A percentile compares a stretch with the other conserved stretches of the same genome.
Conservation (phyloP, 2,797 vertebrate species). For the Sternotherus odoratus region DNA sequence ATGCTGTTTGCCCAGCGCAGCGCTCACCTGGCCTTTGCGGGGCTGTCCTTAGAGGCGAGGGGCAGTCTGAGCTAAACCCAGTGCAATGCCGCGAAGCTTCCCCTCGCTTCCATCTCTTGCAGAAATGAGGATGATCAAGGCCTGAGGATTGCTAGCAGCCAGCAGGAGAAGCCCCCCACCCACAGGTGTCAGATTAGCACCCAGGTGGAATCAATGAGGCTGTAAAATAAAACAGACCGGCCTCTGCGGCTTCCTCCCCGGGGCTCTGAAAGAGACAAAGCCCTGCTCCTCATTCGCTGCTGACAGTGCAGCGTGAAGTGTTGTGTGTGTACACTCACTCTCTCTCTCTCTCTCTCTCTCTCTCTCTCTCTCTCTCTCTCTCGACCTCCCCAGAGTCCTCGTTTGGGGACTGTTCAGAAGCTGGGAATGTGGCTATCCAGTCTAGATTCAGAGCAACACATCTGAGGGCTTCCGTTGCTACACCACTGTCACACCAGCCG, state of each 20-base stretch:
- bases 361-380: too few species aligned
- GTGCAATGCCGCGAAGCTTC: background rate
- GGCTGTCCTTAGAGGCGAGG: background rate
- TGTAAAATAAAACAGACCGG: background rate
- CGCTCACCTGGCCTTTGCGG: background rate
- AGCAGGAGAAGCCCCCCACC: background rate
- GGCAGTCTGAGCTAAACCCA: background rate
- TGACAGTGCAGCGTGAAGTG: too few species aligned
- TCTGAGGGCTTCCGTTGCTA: background rate
- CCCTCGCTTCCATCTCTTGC: background rate
- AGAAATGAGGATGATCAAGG: background rate
- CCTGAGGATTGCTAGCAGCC: background rate
- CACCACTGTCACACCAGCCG: rapidly evolving
- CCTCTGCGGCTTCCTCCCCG: background rate
- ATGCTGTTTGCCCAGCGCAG: background rate
- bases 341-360: too few species aligned
- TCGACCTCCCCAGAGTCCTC: background rate
- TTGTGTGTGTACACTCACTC: too few species aligned
- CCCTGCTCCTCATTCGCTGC: background rate
- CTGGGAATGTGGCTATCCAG: background rate
- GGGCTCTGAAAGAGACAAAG: background rate
- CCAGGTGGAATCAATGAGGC: background rate
- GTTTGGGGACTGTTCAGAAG: background rate
- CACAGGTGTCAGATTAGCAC: background rate
- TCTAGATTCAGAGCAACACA: background rate